phyloP scores from a whole-genome alignment of 2,113 vertebrate species.

The Sinocyclocheilus maitianheensis region DNA sequence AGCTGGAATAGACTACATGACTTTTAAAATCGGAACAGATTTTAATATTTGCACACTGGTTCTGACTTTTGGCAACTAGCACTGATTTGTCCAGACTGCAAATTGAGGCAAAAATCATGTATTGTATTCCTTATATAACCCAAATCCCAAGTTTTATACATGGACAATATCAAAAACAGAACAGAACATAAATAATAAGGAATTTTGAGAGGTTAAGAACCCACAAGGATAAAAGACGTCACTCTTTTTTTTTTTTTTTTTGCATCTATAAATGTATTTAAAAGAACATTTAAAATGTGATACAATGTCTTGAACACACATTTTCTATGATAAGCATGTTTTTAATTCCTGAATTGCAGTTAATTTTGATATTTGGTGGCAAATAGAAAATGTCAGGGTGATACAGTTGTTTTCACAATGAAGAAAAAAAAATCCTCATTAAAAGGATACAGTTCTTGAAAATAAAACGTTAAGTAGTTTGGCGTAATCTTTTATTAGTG shows the following conservation, averaged over 20 bases:
- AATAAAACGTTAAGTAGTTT: too few species aligned
- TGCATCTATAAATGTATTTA: neutral
- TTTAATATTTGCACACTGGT: neutral
- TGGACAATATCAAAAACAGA: neutral
- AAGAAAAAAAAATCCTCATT: neutral
- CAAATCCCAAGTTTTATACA: neutral
- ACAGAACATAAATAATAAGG: neutral
- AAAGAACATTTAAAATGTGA: neutral
- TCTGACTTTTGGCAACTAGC: neutral
- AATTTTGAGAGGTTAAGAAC: neutral
- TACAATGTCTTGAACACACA: neutral
- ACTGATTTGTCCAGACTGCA: neutral
- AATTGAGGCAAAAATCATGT: neutral
- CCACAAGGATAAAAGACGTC: neutral
- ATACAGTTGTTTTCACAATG: neutral
- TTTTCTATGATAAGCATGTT: neutral
- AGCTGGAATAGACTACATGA: neutral
- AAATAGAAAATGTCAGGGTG: neutral
- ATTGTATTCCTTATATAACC: neutral
- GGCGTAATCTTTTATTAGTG: too few species aligned
- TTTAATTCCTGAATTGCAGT: neutral
- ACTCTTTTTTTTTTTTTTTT: neutral
- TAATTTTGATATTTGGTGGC: neutral
- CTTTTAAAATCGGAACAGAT: neutral
- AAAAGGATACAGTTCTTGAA: too few species aligned